Base-by-base conservation (phyloP, 2,797 vertebrate genomes). In the Sebastes goodei region DNA sequence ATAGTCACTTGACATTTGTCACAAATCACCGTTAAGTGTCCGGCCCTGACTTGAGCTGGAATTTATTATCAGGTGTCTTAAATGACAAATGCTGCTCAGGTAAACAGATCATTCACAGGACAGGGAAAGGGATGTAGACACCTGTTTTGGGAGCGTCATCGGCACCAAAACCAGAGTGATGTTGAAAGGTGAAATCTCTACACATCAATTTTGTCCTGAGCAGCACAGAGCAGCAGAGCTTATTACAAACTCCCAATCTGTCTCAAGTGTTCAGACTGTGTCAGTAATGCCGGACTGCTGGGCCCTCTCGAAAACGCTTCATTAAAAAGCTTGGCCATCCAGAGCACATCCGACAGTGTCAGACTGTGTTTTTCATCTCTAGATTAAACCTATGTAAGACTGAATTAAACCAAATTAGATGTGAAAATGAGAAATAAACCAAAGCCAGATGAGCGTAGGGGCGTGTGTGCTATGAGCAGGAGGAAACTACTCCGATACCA, bases 341-440 rank as follows among this genome's bases (percentile, higher is more conserved):
- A 88, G 71, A 92, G 90, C 89, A 84, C 91, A 91, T 90, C 89
- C 73, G 65, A 95, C 94, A 94, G 89, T 96, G 95, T 95, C 95
- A 95, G 82, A 92, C 78, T 80, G 59, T 90, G 95, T 96, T 96
- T 95, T 94, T 95, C 95, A 95, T 86, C 83, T 57, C 70, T 88
- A 92, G 93, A 96, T 95, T 95, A 95, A 94, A 93, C 89, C 86
- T 68, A 80, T 91, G 91, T 93, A 92, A 88, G 32, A 63, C 86
- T 71, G 88, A 94, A 96, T 96, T 95, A 95, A 92, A 93, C 74
- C 71, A 83, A 94, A 96, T 96, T 95, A 95, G 85, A 93, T 92
- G 73, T 84, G 88, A 96, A 96, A 95, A 95, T 95, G 86, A 89
- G 90, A 94, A 92, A 91, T 90, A 93, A 93, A 92, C 86, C 85